Base-by-base conservation (phyloP, 2,888 invertebrate species). In the Clitarchus hookeri region DNA sequence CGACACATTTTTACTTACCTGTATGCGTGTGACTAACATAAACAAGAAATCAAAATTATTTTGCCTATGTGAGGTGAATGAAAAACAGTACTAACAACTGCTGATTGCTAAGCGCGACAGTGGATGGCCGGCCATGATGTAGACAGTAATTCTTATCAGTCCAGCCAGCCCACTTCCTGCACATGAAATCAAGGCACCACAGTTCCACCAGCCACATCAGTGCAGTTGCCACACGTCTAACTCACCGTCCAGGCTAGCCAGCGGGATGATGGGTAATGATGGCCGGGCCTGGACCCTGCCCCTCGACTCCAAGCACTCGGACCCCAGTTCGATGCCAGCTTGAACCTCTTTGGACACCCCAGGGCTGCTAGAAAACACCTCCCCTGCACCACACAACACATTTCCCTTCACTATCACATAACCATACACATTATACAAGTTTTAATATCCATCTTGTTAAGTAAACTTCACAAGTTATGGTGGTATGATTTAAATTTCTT, bases 261-360 rank as follows among this genome's bases (percentile, higher is more conserved):
- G 65, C n/a, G 65, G 65, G 8, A 65, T 65, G 23, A 65, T 65
- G 23, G 65, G 65, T n/a, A 65, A n/a, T 19, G 19, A 79, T 80
- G 83, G 84, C 84, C 44, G 85, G 48, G 53, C 23, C 78, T 53
- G 86, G 54, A 44, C 82, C 82, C 48, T 80, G 84, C 23, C 86
- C 65, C 65, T 65, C 19, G 89, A 89, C 91, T 94, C 94, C 83
- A 93, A 89, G 90, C 95, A 95, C 91, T 95, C 95, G 8, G 94
- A 93, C 83, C 94, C 95, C 88, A 94, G 91, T 92, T 94, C 95
- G 89, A 95, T 94, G 88, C 94, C 94, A 87, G 93, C 92, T 89
- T 94, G 93, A 44, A 93, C 92, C 19, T 23, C 79, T 13, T 84
- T 27, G 79, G 77, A 54, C 65, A 65, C 65, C 65, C 11, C 83